Evolutionary conservation across 2,797 vertebrate species (phyloP), one percentile per base, ranked within the genome.

Genomic region (Bufotes viridis): DNA sequence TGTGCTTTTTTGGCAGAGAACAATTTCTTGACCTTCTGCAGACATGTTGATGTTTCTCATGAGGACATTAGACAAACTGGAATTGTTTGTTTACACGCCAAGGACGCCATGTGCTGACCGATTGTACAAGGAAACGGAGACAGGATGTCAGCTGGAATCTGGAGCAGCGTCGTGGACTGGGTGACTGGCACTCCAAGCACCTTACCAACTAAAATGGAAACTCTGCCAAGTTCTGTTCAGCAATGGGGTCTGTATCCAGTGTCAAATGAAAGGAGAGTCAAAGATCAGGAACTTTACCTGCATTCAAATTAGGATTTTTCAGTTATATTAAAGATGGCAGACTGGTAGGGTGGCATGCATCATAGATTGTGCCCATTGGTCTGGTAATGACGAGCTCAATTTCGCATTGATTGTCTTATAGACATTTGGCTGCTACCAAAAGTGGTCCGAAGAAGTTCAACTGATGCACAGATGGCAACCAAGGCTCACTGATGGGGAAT

Each of bases 51-150:
- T 81, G 29, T 65, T 81, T 42, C 55, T 60, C 60, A 14, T 42
- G 60, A 49, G 79, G 79, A 81, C 12, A 29, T 49, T 81, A 65
- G 5, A 65, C 20, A 65, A 81, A 65, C 22, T 42, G 60, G 20
- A 81, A 22, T 63, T 81, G 29, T 63, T 81, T 81, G 60, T 65
- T 81, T 81, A 63, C 79, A 9, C 29, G 58, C 79, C 79, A 63
- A 20, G 79, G 60, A 81, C 20, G 79, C 60, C 57, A 63, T 81
- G 79, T 63, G 49, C 79, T 78, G 51, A 55, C 49, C 20, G 17
- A 42, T 17, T 9, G 55, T 18, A 57, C 5, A 51, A 26, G 78
- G 78, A 79, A 61, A 61, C 55, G 57, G 57, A 80, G 26, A 60
- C 78, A 29, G 78, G 78, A 80, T 11, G 57, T 34, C 8, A 75